Evolutionary conservation across 2,797 vertebrate species (phyloP), one percentile per base, ranked within the genome.

Genomic region (Furcifer pardalis): DNA sequence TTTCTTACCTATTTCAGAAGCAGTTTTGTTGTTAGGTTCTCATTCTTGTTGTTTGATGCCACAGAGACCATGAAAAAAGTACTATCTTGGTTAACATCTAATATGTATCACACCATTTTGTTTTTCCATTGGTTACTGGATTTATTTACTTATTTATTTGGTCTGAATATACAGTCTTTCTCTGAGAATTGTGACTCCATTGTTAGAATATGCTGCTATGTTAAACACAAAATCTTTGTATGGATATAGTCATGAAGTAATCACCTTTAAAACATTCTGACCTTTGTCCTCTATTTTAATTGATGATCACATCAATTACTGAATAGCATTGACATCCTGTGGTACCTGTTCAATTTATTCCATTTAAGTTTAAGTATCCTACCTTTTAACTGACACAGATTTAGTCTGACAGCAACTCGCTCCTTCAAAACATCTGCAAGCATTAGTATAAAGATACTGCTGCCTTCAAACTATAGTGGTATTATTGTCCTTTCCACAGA

Each of bases 181-280:
- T 56, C 52, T 15, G 15, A 56, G 52, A 56, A 56, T 56, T 56
- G 52, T 15, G 52, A 56, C 52, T 56, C 52, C 30, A 35, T 59
- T 32, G 62, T 44, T 82, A 46, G 52, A 5, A 27, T 32, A 27
- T 4, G 32, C 52, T 83, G 10, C 1, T 12, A 60, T 84, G 46
- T 17, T n/a, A 7, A 32, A 30, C 74, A 69, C 42, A 59, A 17
- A 35, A 19, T 69, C 60, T 3, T 82, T 32, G 19, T 77, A 68
- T 66, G 40, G 21, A 42, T 19, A 9, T n/a, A 66, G 46, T 23
- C 60, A 25, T 37, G 30, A 68, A 15, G 12, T 21, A 32, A 32
- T 27, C 30, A 40, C n/a, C n/a, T 77, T 37, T 60, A 52, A 81
- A 79, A 15, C 12, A 73, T 77, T 87, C 87, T 69, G 79, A 37